Evolutionary conservation across 2,888 invertebrate species (phyloP).

Genomic region (Strigamia transsilvanica): DNA sequence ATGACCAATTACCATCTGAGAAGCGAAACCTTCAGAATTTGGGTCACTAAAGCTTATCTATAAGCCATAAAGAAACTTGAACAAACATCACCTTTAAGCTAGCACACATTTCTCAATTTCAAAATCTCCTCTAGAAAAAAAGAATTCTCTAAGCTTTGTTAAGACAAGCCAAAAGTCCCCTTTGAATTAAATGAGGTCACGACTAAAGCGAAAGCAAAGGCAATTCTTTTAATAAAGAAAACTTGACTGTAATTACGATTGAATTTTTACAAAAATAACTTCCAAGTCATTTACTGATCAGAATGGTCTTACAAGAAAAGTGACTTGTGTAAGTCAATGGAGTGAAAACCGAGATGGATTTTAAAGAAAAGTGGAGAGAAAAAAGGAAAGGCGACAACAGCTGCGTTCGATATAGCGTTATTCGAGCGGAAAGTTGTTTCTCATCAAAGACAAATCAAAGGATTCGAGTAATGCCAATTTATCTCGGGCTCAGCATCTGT

Average conservation of each 20-base stretch:
- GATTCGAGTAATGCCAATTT: slow-evolving; percentile 5
- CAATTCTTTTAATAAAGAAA: background rate
- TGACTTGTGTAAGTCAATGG: slow-evolving; percentile 31
- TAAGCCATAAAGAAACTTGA: too few relatives aligned
- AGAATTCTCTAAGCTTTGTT: background rate
- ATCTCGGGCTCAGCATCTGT: background rate
- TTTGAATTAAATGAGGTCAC: slow-evolving; percentile 10
- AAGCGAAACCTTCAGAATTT: too few relatives aligned
- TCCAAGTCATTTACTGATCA: slow-evolving; percentile 16
- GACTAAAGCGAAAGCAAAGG: background rate
- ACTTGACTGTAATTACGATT: slow-evolving; percentile 5
- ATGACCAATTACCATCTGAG: too few relatives aligned
- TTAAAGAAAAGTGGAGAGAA: background rate
- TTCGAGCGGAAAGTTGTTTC: slow-evolving; percentile 11
- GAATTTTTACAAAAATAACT: background rate
- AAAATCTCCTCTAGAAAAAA: background rate
- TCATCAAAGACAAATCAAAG: background rate
- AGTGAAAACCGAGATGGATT: slow-evolving; percentile 27
- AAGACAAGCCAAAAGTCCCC: background rate
- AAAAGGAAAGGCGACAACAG: slow-evolving; percentile 7
- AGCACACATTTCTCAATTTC: too few relatives aligned
- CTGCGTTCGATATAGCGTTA: background rate
- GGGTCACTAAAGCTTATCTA: too few relatives aligned
- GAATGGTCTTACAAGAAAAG: background rate
- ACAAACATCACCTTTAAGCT: too few relatives aligned